phyloP scores from a whole-genome alignment of 2,888 invertebrate genomes.

The Buathra laborator region DNA sequence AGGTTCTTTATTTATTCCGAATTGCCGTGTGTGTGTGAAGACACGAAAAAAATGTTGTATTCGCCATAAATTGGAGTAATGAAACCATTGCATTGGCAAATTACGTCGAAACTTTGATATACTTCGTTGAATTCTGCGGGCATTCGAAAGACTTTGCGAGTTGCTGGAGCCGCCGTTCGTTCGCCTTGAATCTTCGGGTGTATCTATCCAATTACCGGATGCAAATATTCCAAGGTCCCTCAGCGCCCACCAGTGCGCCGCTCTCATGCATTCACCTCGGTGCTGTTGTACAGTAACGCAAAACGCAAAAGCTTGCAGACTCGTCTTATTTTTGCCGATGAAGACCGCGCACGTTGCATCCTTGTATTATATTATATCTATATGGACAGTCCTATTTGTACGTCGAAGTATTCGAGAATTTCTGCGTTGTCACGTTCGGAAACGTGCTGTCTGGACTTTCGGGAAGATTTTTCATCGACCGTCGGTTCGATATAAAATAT shows the following conservation, averaged over 20 bases:
- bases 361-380: neutral
- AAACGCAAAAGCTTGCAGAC: constrained; percentile 12
- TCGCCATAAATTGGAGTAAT: neutral
- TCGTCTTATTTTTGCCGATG: constrained; percentile 4
- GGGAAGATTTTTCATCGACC: neutral
- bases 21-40: neutral
- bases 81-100: neutral
- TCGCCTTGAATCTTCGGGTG: constrained; percentile 54
- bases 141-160: constrained; percentile 11
- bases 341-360: neutral
- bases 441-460: constrained; percentile 2
- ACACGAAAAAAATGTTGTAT: neutral
- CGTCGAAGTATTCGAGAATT: neutral
- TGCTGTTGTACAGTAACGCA: constrained; percentile 8
- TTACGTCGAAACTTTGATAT: neutral
- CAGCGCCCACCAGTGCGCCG: constrained; percentile 13
- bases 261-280: constrained; percentile 1
- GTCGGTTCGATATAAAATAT: no score
- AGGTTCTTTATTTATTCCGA: neutral
- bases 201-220: constrained; percentile 73
- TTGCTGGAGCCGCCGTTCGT: neutral
- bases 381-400: neutral
- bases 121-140: constrained; percentile 27
- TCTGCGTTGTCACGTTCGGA: neutral
- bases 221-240: constrained; percentile 59